Conservation (phyloP, 2,113 vertebrate genomes). For the Rhizomys pruinosus region DNA sequence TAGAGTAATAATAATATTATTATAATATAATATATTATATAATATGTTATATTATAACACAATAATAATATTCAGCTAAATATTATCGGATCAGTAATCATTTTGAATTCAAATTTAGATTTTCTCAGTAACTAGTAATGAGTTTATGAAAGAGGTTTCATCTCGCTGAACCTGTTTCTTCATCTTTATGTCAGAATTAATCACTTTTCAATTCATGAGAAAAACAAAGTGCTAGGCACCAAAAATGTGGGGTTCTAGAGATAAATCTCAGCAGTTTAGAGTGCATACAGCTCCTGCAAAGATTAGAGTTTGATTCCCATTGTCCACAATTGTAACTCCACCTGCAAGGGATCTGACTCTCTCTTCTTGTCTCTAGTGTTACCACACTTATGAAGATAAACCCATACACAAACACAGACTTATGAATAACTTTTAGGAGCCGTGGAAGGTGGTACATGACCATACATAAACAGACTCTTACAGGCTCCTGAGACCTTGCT, state of each 20-base stretch:
- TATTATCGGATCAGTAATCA: neutral
- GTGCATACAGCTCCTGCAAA: neutral
- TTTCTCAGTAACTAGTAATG: neutral
- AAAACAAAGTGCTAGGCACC: neutral
- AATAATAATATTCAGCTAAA: neutral
- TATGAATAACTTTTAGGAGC: no score
- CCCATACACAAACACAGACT: neutral
- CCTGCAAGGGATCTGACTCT: neutral
- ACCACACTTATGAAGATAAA: neutral
- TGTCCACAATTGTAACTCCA: neutral
- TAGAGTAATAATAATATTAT: no score
- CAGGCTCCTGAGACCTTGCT: no score
- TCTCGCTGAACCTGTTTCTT: neutral
- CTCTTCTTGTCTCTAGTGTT: neutral
- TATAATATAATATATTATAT: no score
- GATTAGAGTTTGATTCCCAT: neutral
- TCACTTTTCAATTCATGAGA: neutral
- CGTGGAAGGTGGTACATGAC: no score
- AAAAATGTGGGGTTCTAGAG: neutral
- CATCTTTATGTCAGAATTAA: neutral
- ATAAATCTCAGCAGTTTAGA: neutral
- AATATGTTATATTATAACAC: no score
- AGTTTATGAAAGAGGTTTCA: neutral
- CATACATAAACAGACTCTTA: no score
- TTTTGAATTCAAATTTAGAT: constrained; percentile 11